These are phyloP conservation scores for Thymelicus lineola DNA, from an alignment of 2,888 invertebrate species.

Conservation along the genomic window DNA sequence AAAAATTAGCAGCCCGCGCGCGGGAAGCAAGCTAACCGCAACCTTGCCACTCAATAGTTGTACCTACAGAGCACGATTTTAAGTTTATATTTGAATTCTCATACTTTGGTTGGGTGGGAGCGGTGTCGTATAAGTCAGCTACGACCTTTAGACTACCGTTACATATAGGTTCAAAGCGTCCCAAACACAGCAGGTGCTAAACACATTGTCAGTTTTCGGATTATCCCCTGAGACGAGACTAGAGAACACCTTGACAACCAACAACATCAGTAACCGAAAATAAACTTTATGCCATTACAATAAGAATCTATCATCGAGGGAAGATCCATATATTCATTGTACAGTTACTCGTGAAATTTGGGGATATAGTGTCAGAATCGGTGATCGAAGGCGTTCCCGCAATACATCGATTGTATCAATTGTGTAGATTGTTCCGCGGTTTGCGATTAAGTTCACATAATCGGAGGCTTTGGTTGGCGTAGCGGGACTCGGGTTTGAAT, in stretches of 20 bases:
- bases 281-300: constrained; percentile 5
- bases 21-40: too few species aligned
- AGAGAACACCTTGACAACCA: constrained; percentile 33
- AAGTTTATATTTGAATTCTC: too few species aligned
- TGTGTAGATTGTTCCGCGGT: constrained; percentile 55
- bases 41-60: too few species aligned
- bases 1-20: too few species aligned
- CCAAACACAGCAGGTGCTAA: constrained; percentile 47
- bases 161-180: constrained; percentile 25
- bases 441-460: constrained; percentile 62
- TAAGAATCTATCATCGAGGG: constrained; percentile 3
- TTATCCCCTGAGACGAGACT: constrained; percentile 42
- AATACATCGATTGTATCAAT: constrained; percentile 60
- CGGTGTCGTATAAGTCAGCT: too few species aligned
- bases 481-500: constrained; percentile 49
- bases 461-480: constrained; percentile 30
- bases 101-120: too few species aligned
- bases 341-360: constrained; percentile 36
- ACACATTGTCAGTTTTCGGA: constrained; percentile 45
- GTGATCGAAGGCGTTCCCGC: constrained; percentile 56
- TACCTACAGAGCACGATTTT: too few species aligned
- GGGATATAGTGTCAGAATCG: constrained; percentile 35
- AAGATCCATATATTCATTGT: background rate
- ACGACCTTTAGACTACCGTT: constrained; percentile 44
- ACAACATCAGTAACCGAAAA: constrained; percentile 1